Base-by-base conservation (phyloP, 2,888 invertebrate species). In the Saturnia japonica region DNA sequence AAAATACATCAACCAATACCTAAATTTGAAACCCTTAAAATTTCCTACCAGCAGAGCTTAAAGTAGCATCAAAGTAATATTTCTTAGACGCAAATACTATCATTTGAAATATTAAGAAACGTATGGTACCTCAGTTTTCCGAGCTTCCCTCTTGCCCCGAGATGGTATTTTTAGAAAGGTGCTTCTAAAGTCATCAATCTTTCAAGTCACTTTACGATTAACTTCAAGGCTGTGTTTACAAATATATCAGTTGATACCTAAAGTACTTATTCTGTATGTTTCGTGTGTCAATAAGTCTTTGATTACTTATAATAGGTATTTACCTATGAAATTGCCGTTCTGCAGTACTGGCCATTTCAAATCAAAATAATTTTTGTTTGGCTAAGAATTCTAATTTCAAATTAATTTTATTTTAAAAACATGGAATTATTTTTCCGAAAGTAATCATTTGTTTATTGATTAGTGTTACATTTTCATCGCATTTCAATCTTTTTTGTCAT, bases 131-230 rank as follows among this genome's bases (percentile, higher is more conserved):
- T 82, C 75, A 80, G 82, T 80, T 83, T 80, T 82, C 84, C 83
- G 80, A 78, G 75, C 73, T 28, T 75, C 76, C 77, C 74, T 74
- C 73, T 74, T 72, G 76, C 78, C 76, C 75, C 76, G 74, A 76
- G 78, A 76, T 82, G 85, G 86, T 91, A 92, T 92, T 92, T 92
- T 88, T 78, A 85, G 87, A 88, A 83, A 85, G 85, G 82, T 80
- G 81, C 80, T 83, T 78, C 80, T 80, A 83, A 87, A 85, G 80
- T 83, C 89, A 91, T 93, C 87, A 92, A 92, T 93, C 92, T 90
- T 89, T 92, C 89, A 91, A 85, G 87, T 85, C 88, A 86, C 84
- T 88, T 86, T 85, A 87, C 80, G 83, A 85, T 85, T 84, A 76
- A 74, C 75, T 72, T 75, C 74, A 76, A 74, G 75, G 70, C 73